Conservation (phyloP, 2,888 invertebrate genomes). For the Hirtodrosophila histrioides region DNA sequence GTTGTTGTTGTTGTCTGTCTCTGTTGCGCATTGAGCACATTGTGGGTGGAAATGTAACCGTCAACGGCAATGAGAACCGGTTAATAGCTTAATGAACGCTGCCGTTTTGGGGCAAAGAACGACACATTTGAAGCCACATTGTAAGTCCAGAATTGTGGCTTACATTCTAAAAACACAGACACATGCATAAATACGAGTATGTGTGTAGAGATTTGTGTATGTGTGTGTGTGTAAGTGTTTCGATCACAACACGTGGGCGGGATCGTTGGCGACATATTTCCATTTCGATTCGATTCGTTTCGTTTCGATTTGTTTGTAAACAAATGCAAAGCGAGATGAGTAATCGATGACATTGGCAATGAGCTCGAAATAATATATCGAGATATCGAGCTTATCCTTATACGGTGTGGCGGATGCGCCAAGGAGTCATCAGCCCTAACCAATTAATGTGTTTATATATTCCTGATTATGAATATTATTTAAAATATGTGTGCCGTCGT, state of each 20-base stretch:
- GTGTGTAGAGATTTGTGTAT: background rate
- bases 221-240: slow-evolving; percentile 6
- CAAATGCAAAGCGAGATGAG: slow-evolving; percentile 63
- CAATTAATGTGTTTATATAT: slow-evolving; percentile 1
- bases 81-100: slow-evolving; percentile 50
- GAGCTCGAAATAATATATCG: slow-evolving; percentile 18
- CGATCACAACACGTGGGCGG: slow-evolving; percentile 48
- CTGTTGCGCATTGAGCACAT: slow-evolving; percentile 12
- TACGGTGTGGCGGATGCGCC: slow-evolving; percentile 29
- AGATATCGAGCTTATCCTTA: slow-evolving; percentile 37
- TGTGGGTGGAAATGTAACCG: slow-evolving; percentile 59
- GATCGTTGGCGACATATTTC: slow-evolving; percentile 56
- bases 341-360: slow-evolving; percentile 55
- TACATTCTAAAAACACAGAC: slow-evolving; percentile 31
- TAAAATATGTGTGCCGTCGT: slow-evolving; percentile 24
- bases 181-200: slow-evolving; percentile 1
- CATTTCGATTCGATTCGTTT: slow-evolving; percentile 10
- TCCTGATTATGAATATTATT: slow-evolving; percentile 24
- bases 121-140: slow-evolving; percentile 39
- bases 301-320: slow-evolving; percentile 70
- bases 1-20: slow-evolving; percentile 11
- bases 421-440: slow-evolving; percentile 43
- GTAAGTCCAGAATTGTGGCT: slow-evolving; percentile 38
- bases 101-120: slow-evolving; percentile 64
- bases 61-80: slow-evolving; percentile 48